phyloP scores from a whole-genome alignment of 1,140 invertebrate genomes.

The Spodoptera frugiperda region DNA sequence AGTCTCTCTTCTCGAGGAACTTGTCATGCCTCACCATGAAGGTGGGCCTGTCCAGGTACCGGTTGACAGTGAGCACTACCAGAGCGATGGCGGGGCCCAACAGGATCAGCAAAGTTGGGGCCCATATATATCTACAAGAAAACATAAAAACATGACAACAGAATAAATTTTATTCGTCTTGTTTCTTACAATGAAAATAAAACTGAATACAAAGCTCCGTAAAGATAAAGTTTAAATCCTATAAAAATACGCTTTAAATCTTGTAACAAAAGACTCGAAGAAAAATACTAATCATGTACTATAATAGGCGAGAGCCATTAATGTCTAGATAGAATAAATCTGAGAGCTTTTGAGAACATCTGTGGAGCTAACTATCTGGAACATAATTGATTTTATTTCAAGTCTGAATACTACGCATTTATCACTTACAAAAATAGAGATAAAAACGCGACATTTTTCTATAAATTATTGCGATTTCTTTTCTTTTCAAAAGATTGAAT shows the following conservation, averaged over 20 bases:
- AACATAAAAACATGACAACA: background rate
- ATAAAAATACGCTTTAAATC: background rate
- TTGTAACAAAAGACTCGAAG: background rate
- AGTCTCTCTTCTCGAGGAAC: slow-evolving; percentile 21
- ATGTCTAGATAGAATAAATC: slow-evolving; percentile 22
- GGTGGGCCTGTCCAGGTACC: slow-evolving; percentile 63
- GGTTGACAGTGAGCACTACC: slow-evolving; percentile 52
- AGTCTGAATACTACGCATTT: slow-evolving; percentile 19
- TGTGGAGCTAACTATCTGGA: slow-evolving; percentile 23
- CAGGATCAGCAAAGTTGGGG: slow-evolving; percentile 43
- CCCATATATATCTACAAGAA: slow-evolving; percentile 59
- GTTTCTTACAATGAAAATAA: background rate
- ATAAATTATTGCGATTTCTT: background rate
- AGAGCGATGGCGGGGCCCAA: slow-evolving; percentile 53
- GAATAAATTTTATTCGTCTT: background rate
- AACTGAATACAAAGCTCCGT: no score
- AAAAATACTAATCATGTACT: slow-evolving; percentile 19
- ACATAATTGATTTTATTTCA: slow-evolving; percentile 28
- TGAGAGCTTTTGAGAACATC: slow-evolving; percentile 1
- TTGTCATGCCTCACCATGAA: slow-evolving; percentile 55
- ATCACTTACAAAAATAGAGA: background rate
- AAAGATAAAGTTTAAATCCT: background rate
- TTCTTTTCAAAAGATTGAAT: no score
- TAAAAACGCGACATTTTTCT: background rate
- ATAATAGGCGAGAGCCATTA: slow-evolving; percentile 24